Base-by-base conservation (phyloP, 1,140 invertebrate species). In the Lasioglossum albipes region DNA sequence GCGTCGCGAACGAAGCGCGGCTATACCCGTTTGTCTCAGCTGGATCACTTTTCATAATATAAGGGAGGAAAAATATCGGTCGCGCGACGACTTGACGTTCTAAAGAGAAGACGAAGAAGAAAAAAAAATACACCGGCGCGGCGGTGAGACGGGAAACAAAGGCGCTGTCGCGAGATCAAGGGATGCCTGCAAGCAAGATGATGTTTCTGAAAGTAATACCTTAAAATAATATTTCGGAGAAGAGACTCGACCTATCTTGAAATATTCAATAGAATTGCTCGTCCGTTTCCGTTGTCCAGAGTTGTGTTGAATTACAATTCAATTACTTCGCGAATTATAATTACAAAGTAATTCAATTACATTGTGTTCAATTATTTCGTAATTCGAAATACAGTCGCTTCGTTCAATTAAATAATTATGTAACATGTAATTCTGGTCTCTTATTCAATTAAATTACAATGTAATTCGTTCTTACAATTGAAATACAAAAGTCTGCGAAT, bases 41-140 rank as follows among this genome's bases (percentile, higher is more conserved):
- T 62, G 42, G 62, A 73, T 79, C 68, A 31, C 27, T 67, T 80
- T 75, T 67, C 72, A 75, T 61, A 75, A 75, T 49, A 61, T 36
- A 13, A n/a, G n/a, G 54, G 49, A 52, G 20, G 18, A 41, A 36
- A 77, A 70, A 62, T 70, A 70, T 18, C 20, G 36, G 27, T 69
- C 12, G 66, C 12, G 9, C 20, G 31, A 31, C 20, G 22, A 52
- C 6, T 5, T 20, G 45, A 20, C 20, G 22, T 16, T 27, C 16
- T 41, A n/a, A 61, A 61, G 9, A 20, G 41, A 22, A 2, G 36
- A 36, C 1, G 36, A 36, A 36, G 12, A 12, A 45, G 7, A 45
- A 45, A 0, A 16, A 45, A 68, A 27, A 69, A 69, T 20, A 27
- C 22, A 49, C 12, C 18, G 42, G 36, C 36, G 2, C 18, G 42